Evolutionary conservation across 2,797 vertebrate genomes (phyloP).

Genomic region (Melanogrammus aeglefinus): DNA sequence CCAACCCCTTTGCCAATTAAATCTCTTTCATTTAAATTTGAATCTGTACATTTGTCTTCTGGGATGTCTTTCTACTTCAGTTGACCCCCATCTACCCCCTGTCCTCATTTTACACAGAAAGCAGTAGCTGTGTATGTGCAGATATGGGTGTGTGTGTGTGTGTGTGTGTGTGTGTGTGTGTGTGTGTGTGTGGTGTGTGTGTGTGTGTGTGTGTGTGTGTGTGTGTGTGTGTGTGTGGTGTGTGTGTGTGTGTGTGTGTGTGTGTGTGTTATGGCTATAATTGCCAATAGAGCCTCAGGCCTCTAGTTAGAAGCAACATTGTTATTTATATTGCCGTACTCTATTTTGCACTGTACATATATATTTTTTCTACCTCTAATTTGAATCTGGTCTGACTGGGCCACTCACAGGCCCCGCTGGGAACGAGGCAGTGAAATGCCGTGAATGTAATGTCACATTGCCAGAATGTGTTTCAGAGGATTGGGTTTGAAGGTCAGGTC

Average conservation of each 20-base stretch:
- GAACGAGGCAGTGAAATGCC: no score
- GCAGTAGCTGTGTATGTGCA: constrained; percentile 18
- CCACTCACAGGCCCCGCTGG: no score
- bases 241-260: not conserved
- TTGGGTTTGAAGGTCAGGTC: constrained; percentile 31
- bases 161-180: not conserved
- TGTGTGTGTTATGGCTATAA: constrained; percentile 26
- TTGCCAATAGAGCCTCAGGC: constrained; percentile 48
- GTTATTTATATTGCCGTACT: constrained; percentile 37
- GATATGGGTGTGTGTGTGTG: constrained; percentile 1
- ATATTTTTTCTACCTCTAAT: not conserved
- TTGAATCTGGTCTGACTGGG: not conserved
- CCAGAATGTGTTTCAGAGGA: constrained; percentile 21
- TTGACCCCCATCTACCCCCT: not conserved
- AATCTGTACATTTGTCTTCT: not conserved
- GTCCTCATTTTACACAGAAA: not conserved
- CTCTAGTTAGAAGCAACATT: constrained; percentile 32
- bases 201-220: not conserved
- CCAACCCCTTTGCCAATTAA: not conserved
- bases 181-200: constrained; percentile 2
- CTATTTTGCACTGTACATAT: constrained; percentile 23
- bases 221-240: constrained; percentile 9
- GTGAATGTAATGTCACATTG: not conserved
- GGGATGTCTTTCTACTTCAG: constrained; percentile 1
- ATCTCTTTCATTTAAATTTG: not conserved